phyloP scores from a whole-genome alignment of 2,113 vertebrate genomes.

The Xiphophorus maculatus region DNA sequence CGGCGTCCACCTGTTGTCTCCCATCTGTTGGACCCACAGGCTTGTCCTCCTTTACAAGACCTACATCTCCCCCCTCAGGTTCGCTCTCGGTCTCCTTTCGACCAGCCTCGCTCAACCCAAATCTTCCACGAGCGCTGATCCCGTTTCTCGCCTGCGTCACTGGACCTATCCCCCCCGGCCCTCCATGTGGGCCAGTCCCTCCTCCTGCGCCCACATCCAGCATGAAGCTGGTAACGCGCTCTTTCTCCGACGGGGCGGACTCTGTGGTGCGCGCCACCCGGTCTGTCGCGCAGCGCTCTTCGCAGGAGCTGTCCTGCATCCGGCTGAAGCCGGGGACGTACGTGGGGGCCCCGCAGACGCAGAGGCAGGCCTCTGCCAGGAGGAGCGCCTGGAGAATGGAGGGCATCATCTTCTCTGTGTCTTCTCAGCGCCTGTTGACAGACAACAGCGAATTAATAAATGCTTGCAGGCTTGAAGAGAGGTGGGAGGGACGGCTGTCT shows the following conservation, averaged over 20 bases:
- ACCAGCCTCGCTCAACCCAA: conserved; percentile 38
- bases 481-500: conserved; percentile 18
- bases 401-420: conserved; percentile 66
- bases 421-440: conserved; percentile 52
- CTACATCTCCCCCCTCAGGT: conserved; percentile 35
- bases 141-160: conserved; percentile 51
- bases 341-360: conserved; percentile 58
- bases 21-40: conserved; percentile 30
- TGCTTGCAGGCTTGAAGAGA: conserved; percentile 24
- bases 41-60: neutral
- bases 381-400: conserved; percentile 58
- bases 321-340: conserved; percentile 16
- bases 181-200: conserved; percentile 42
- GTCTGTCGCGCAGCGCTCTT: conserved; percentile 24
- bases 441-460: conserved; percentile 15
- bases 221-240: conserved; percentile 19
- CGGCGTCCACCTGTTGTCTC: conserved; percentile 11
- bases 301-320: conserved; percentile 36
- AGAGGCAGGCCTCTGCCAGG: conserved; percentile 62
- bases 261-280: conserved; percentile 1
- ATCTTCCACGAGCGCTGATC: conserved; percentile 49
- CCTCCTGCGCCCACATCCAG: conserved; percentile 48
- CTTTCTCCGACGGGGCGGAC: conserved; percentile 16
- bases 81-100: conserved; percentile 31
- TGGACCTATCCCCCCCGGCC: conserved; percentile 37